These are phyloP conservation scores for Lindbergichthys nudifrons DNA, from an alignment of 2,797 vertebrate genomes.

Conservation along the genomic window DNA sequence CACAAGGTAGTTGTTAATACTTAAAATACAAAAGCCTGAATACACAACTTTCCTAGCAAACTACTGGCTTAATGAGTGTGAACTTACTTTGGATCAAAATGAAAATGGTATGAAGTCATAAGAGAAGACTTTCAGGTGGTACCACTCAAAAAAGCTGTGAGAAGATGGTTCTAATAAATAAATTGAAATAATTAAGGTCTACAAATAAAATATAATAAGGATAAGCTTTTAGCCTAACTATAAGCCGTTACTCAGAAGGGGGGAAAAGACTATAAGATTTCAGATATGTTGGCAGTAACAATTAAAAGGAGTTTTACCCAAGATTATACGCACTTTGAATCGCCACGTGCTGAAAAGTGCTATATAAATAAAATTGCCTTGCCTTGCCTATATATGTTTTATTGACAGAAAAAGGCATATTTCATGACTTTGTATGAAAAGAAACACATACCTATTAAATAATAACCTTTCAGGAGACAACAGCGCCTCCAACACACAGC, in stretches of 20 bases:
- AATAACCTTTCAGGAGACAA: conserved; percentile 63
- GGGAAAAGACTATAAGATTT: background rate
- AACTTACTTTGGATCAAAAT: background rate
- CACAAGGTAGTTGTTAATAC: background rate
- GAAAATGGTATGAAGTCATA: background rate
- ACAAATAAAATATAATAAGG: background rate
- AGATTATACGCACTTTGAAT: no score
- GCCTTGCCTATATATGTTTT: no score
- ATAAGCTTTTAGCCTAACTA: background rate
- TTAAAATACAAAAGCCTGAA: background rate
- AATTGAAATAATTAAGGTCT: background rate
- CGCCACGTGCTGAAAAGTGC: no score
- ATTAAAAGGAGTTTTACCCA: background rate
- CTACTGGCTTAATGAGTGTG: background rate
- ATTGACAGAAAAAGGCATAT: background rate
- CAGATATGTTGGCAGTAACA: background rate
- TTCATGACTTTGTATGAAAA: conserved; percentile 1
- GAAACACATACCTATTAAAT: conserved; percentile 8
- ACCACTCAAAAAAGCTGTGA: background rate
- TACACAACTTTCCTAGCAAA: conserved; percentile 1
- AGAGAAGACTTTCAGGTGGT: background rate
- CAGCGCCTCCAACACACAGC: conserved; percentile 65
- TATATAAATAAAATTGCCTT: no score
- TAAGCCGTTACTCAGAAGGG: background rate
- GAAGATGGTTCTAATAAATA: background rate